Evolutionary conservation across 2,888 invertebrate species (phyloP).

Genomic region (Cerceris ruficornis): DNA sequence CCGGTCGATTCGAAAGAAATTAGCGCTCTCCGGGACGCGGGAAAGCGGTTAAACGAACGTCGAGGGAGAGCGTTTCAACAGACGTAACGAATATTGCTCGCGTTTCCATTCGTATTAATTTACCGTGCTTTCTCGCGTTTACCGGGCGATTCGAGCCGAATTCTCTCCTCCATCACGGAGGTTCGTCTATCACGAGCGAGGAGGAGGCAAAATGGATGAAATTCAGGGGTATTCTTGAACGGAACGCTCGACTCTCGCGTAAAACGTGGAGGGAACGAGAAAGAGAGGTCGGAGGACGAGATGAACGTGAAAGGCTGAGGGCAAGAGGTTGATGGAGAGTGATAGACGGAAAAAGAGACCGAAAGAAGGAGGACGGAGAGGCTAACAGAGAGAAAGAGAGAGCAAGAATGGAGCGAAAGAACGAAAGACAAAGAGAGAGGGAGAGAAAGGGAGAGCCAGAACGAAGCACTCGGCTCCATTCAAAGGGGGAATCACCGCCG

Average conservation of each 20-base stretch:
- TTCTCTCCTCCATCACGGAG: background rate
- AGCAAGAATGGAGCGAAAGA: slow-evolving; percentile 9
- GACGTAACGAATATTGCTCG: too few species aligned
- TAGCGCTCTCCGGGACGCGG: too few species aligned
- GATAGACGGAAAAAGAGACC: slow-evolving; percentile 11
- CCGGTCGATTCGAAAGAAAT: too few species aligned
- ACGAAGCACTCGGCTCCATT: slow-evolving; percentile 63
- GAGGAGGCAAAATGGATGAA: background rate
- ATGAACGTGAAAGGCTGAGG: background rate
- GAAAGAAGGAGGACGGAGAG: slow-evolving; percentile 16
- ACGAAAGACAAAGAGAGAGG: slow-evolving; percentile 13
- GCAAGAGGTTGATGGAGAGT: background rate
- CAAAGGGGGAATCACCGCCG: slow-evolving; percentile 63
- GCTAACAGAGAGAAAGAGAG: slow-evolving; percentile 12
- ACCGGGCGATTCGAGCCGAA: background rate
- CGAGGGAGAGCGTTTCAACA: too few species aligned
- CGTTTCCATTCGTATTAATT: background rate
- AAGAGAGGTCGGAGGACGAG: background rate
- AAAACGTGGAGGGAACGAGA: slow-evolving; percentile 10
- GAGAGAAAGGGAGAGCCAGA: slow-evolving; percentile 36
- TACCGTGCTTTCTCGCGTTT: background rate
- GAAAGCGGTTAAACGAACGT: too few species aligned
- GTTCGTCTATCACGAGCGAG: background rate
- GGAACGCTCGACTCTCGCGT: slow-evolving; percentile 9
- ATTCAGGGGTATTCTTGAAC: slow-evolving; percentile 1